Conservation (phyloP, 30 jellyfish, hydroid and myxozoan genomes). For the Aurelia coerulea region DNA sequence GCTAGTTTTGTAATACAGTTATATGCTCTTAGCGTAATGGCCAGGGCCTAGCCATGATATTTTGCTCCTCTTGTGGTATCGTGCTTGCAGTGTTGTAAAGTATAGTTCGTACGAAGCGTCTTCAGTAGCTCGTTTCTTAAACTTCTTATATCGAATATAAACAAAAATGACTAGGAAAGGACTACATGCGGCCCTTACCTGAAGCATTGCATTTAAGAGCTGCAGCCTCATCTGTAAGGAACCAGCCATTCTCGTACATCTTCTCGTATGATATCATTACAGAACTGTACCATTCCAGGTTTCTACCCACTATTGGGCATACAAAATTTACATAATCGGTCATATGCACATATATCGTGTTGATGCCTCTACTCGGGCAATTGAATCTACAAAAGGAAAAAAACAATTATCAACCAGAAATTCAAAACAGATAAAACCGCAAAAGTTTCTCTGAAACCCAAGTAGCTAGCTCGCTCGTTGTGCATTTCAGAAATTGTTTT, state of each 20-base stretch:
- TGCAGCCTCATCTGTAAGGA: background rate
- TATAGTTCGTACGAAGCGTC: too few species aligned
- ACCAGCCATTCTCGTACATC: conserved; percentile 7
- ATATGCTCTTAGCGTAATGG: too few species aligned
- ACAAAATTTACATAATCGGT: background rate
- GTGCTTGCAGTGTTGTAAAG: too few species aligned
- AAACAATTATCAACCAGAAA: background rate
- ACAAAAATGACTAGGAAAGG: background rate
- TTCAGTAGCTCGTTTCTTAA: too few species aligned
- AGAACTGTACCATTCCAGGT: background rate
- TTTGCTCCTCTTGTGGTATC: too few species aligned
- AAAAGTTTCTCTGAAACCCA: too few species aligned
- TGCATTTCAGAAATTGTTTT: too few species aligned
- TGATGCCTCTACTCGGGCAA: conserved; percentile 36
- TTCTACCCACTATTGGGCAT: background rate
- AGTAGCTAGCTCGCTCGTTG: too few species aligned
- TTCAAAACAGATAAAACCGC: too few species aligned
- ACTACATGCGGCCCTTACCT: background rate
- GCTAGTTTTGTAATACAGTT: too few species aligned
- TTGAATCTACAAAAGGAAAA: background rate
- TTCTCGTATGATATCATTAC: background rate
- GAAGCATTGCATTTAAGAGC: background rate
- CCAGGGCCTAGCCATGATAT: too few species aligned
- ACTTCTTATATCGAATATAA: too few species aligned
- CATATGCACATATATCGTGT: conserved; percentile 5